These are phyloP conservation scores for Hypomesus transpacificus DNA, from an alignment of 2,113 vertebrate species.

Conservation along the genomic window DNA sequence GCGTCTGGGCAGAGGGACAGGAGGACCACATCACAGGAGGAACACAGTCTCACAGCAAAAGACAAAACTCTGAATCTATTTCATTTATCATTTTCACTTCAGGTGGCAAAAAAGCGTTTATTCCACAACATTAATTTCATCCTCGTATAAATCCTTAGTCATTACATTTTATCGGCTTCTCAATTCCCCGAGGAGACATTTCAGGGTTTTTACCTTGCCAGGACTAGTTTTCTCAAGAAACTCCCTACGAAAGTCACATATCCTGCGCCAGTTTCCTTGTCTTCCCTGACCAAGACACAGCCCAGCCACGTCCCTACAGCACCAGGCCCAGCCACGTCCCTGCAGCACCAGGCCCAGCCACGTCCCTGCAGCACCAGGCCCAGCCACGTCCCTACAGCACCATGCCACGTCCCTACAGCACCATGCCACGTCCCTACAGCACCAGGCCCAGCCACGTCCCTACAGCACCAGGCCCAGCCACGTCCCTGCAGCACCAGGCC, in stretches of 20 bases:
- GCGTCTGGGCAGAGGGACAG: slow-evolving; percentile 79
- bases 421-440: too few species aligned
- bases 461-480: too few species aligned
- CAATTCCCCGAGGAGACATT: slow-evolving; percentile 34
- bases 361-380: too few species aligned
- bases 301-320: not conserved
- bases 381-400: too few species aligned
- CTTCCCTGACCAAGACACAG: not conserved
- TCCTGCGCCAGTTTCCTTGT: slow-evolving; percentile 14
- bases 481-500: too few species aligned
- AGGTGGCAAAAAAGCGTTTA: slow-evolving; percentile 29
- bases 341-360: too few species aligned
- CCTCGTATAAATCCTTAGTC: slow-evolving; percentile 32
- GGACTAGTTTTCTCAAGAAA: slow-evolving; percentile 21
- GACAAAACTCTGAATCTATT: slow-evolving; percentile 18
- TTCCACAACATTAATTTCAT: slow-evolving; percentile 51
- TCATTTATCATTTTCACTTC: slow-evolving; percentile 12
- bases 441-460: too few species aligned
- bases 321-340: too few species aligned
- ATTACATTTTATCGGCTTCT: slow-evolving; percentile 43
- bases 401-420: too few species aligned
- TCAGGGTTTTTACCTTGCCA: slow-evolving; percentile 6
- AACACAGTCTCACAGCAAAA: slow-evolving; percentile 1
- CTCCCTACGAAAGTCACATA: slow-evolving; percentile 1
- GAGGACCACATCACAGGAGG: too few species aligned